These are phyloP conservation scores for Boleophthalmus pectinirostris DNA, from an alignment of 2,113 vertebrate genomes.

Conservation along the genomic window DNA sequence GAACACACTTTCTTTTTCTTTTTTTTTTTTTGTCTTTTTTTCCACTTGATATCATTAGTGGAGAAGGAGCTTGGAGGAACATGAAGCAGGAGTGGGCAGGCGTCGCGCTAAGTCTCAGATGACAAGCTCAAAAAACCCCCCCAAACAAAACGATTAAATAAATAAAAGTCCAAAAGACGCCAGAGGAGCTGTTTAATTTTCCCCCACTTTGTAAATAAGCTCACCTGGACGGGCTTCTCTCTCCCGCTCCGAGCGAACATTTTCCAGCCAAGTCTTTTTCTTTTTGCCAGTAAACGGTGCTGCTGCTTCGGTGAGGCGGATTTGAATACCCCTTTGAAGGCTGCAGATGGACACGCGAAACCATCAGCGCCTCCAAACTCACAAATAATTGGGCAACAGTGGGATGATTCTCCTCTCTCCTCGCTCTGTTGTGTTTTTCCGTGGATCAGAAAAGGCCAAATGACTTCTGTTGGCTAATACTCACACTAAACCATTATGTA, in stretches of 20 bases:
- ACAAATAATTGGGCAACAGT: conserved; percentile 70
- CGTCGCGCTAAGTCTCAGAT: conserved; percentile 34
- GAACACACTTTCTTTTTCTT: conserved; percentile 56
- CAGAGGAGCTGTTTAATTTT: conserved; percentile 59
- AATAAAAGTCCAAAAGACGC: conserved; percentile 3
- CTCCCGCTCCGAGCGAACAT: conserved; percentile 36
- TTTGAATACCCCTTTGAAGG: conserved; percentile 70
- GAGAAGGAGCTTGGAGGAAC: conserved; percentile 38
- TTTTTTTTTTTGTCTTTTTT: conserved; percentile 31
- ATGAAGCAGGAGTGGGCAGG: conserved; percentile 50
- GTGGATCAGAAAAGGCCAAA: conserved; percentile 58
- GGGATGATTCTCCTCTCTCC: conserved; percentile 57
- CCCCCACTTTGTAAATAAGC: conserved; percentile 66
- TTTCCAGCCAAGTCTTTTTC: conserved; percentile 48
- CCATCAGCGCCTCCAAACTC: conserved; percentile 61
- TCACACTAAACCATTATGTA: conserved; percentile 68
- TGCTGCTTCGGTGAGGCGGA: conserved; percentile 51
- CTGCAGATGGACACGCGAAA: conserved; percentile 66
- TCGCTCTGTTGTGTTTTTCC: conserved; percentile 41
- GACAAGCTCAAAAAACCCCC: conserved; percentile 22
- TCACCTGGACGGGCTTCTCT: conserved; percentile 46
- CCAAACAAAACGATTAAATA: conserved; percentile 6
- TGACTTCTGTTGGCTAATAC: conserved; percentile 64
- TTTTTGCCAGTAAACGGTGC: conserved; percentile 58
- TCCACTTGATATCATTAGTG: conserved; percentile 64